Conservation (phyloP, 2,113 vertebrate genomes). For the Corythoichthys haematopterus region DNA sequence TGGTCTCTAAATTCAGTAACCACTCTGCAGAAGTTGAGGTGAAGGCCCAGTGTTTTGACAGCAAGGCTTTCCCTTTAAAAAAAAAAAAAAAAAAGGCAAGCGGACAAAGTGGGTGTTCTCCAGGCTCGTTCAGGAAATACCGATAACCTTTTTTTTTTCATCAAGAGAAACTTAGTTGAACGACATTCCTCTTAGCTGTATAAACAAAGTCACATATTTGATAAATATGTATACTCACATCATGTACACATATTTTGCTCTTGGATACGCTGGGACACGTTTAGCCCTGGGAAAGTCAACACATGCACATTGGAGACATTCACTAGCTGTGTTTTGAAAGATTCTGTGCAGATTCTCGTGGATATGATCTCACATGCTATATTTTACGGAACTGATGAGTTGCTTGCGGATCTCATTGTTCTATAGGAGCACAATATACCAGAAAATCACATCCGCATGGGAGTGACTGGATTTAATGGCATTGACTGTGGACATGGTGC, state of each 20-base stretch:
- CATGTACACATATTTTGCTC: background rate
- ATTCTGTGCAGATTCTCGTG: background rate
- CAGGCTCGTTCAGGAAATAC: slow-evolving; percentile 67
- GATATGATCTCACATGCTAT: background rate
- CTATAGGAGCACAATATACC: background rate
- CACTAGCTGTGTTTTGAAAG: slow-evolving; percentile 15
- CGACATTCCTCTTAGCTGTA: slow-evolving; percentile 60
- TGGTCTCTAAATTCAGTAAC: background rate
- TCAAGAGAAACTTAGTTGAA: slow-evolving; percentile 45
- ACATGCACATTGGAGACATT: background rate
- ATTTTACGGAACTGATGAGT: background rate
- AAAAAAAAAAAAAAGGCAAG: background rate
- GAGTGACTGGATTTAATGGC: background rate
- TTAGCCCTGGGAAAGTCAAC: slow-evolving; percentile 11
- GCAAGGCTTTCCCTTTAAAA: background rate
- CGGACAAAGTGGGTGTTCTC: slow-evolving; percentile 14
- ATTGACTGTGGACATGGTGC: background rate
- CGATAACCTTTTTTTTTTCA: slow-evolving; percentile 34
- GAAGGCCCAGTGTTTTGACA: slow-evolving; percentile 1
- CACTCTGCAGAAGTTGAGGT: background rate
- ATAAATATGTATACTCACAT: slow-evolving; percentile 15
- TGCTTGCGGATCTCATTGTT: background rate
- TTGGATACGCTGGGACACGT: slow-evolving; percentile 22
- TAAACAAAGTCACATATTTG: slow-evolving; percentile 45
- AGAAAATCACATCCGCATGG: background rate